A percentile compares a stretch with the other conserved stretches of the same genome.
phyloP scores from a whole-genome alignment of 23 tunicate genomes.

The Oikopleura albicans region DNA sequence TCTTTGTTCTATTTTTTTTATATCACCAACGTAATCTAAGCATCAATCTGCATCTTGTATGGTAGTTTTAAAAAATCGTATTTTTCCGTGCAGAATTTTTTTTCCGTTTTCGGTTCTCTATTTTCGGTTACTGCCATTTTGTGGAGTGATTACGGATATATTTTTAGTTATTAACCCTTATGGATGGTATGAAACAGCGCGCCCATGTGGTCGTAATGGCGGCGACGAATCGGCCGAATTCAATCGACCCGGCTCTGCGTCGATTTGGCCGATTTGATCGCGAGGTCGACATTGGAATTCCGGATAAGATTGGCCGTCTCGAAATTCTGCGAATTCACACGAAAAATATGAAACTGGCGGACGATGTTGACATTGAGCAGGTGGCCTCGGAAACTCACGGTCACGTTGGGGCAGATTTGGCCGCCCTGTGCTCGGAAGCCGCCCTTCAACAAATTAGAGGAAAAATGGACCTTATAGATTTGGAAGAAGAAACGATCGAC shows the following conservation, averaged over 20 bases:
- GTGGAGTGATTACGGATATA: no score
- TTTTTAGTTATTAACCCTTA: constrained; percentile 59
- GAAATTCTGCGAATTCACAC: constrained; percentile 91
- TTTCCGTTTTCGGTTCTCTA: no score
- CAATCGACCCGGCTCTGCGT: constrained; percentile 88
- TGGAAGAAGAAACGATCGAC: constrained; percentile 91
- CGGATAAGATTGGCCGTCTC: constrained; percentile 78
- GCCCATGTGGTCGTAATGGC: constrained; percentile 93
- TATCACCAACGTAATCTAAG: no score
- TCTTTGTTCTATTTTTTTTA: no score
- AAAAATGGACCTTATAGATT: constrained; percentile 89
- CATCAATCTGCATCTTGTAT: no score
- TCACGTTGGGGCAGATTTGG: constrained; percentile 98
- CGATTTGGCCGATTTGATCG: constrained; percentile 96
- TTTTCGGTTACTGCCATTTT: no score
- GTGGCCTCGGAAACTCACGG: constrained; percentile 95
- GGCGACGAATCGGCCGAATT: constrained; percentile 93
- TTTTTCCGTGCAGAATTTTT: no score
- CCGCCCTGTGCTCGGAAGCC: constrained; percentile 93
- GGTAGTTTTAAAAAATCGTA: no score
- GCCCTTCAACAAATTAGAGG: constrained; percentile 95
- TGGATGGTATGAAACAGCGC: constrained; percentile 95
- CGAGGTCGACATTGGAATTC: constrained; percentile 92
- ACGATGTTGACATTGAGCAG: constrained; percentile 93
- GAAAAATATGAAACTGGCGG: constrained; percentile 97